A percentile compares a stretch with the other conserved stretches of the same genome.
Conservation (phyloP, 2,888 invertebrate species). For the Willowsia nigromaculata region DNA sequence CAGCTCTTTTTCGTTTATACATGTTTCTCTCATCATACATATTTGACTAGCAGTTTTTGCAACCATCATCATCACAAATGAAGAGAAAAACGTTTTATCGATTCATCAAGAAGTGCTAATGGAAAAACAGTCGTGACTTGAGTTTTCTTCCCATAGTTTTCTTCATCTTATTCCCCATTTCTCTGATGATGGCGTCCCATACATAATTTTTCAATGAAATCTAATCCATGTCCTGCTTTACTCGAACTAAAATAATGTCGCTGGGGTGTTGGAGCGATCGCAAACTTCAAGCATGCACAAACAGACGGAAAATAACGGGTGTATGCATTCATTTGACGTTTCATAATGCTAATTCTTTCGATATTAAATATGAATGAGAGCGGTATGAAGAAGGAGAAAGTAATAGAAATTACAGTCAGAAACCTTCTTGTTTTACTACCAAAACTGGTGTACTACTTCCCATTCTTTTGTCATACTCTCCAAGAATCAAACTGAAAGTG, state of each 20-base stretch:
- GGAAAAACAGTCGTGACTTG: constrained; percentile 45
- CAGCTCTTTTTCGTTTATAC: neutral
- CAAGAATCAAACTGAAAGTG: constrained; percentile 28
- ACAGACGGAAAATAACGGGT: neutral
- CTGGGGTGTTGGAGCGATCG: neutral
- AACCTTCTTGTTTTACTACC: constrained; percentile 3
- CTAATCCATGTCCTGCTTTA: constrained; percentile 7
- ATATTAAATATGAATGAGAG: constrained; percentile 55
- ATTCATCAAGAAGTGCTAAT: constrained; percentile 66
- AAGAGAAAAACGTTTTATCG: constrained; percentile 57
- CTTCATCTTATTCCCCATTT: neutral
- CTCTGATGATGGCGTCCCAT: neutral
- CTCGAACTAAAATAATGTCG: neutral
- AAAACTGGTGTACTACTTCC: neutral
- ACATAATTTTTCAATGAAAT: constrained; percentile 55
- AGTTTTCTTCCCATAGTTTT: neutral
- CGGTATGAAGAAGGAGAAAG: neutral
- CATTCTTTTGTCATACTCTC: constrained; percentile 9
- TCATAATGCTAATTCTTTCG: constrained; percentile 38
- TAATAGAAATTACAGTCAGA: neutral
- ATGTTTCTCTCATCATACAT: constrained; percentile 38
- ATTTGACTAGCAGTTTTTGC: constrained; percentile 12
- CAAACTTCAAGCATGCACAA: constrained; percentile 7
- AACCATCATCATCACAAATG: constrained; percentile 13
- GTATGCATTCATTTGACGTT: constrained; percentile 28